Base-by-base conservation (phyloP, 2,113 vertebrate genomes). In the Puma concolor region DNA sequence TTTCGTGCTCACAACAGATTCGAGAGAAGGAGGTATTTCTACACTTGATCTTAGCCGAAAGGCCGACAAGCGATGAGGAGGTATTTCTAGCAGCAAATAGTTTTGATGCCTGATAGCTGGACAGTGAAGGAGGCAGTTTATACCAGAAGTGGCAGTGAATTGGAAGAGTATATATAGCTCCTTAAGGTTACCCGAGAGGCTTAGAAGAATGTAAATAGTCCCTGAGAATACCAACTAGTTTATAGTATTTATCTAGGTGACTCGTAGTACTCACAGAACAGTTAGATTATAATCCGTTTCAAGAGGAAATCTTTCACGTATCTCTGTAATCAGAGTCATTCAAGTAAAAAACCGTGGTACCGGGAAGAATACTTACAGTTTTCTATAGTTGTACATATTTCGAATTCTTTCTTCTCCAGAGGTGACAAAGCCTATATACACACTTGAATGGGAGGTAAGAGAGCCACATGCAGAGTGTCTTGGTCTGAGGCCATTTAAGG, bases 81-180 rank as follows among this genome's bases (percentile, higher is more conserved):
- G 84, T 95, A 80, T n/a, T 89, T 52, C 54, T 29, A 67, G 71
- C 14, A 93, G 44, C 91, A 93, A 33, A 79, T 88, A 63, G 71
- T 86, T 79, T 76, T 81, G 64, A 52, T n/a, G 80, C 44, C 52
- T 63, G 54, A 69, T 44, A 79, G 72, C 74, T 27, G 16, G 41
- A 33, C 29, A 29, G 33, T 69, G 23, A 71, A 86, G 91, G 87
- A 81, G 63, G 38, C 14, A 67, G 64, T 74, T 66, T 74, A 5
- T 88, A 5, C 50, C 10, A 60, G 66, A 95, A 36, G 14, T 23
- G n/a, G 27, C 54, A 48, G 27, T 86, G 52, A 77, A 14, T 36
- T 79, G 2, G 36, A 74, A 50, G 41, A 67, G 38, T 8, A 11
- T 29, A 11, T 29, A 15, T 48, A 25, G 33, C 48, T 81, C 54